Evolutionary conservation across 2,113 vertebrate genomes (phyloP), one percentile per base, ranked within the genome.

Genomic region (Hypocryptadius cinnamomeus): DNA sequence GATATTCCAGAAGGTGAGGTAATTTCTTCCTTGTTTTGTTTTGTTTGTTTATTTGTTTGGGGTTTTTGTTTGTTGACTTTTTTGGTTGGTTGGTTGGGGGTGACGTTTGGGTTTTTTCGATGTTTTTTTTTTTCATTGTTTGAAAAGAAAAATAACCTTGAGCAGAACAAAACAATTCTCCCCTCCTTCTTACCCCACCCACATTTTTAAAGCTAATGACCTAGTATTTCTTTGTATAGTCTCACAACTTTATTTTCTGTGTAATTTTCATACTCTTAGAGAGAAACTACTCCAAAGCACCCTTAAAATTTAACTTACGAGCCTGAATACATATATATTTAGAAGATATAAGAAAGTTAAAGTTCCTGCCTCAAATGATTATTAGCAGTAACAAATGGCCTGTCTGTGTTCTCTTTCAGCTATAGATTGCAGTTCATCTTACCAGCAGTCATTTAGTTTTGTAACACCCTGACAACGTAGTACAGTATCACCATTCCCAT

Each of bases 391-490:
- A 91, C 33, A 89, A 96, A 94, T 79, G 57, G 27, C 33, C 42
- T 68, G 48, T 57, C 90, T 90, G 31, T 68, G 53, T 60, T 89
- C 45, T 82, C 45, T 69, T 93, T 93, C 81, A 83, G 68, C 42
- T 77, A 37, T 65, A 63, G 74, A 59, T 65, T 85, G 59, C 54
- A 85, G 66, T 69, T 77, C 24, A 47, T 82, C 74, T 91, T 48
- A 72, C 39, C 94, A 89, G 85, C 51, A 95, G 73, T 79, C 91
- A 92, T 94, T 94, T 91, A 93, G 74, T 90, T 96, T 86, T 94
- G 89, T 78, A 92, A 96, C 77, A 57, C 73, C 48, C 80, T 95
- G 87, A 93, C 81, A 94, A 82, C 3, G 1, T 73, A 64, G 78
- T 83, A 79, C 74, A 87, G 85, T 91, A 96, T 96, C 91, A 91